phyloP scores from a whole-genome alignment of 2,797 vertebrate genomes.

The Glyptemys insculpta region DNA sequence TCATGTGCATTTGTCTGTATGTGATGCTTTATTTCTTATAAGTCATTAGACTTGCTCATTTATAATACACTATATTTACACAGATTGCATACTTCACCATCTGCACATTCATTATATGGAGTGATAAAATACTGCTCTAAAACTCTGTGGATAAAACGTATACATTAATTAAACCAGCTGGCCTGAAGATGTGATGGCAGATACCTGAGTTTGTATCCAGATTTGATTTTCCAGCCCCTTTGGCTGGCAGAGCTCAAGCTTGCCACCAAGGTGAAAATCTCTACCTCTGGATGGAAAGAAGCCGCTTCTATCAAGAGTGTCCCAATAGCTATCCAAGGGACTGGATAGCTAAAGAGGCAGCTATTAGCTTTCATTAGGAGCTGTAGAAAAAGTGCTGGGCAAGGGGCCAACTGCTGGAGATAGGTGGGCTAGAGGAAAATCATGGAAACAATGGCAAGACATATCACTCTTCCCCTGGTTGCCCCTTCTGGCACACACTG shows the following conservation, averaged over 20 bases:
- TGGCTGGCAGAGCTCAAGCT: background rate
- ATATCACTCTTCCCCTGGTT: background rate
- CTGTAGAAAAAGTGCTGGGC: background rate
- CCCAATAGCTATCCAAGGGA: slow-evolving; percentile 15
- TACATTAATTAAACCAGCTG: slow-evolving; percentile 4
- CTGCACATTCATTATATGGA: background rate
- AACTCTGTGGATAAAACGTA: background rate
- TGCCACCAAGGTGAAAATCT: background rate
- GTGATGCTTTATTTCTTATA: background rate
- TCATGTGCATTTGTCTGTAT: accelerated
- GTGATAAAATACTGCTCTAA: background rate
- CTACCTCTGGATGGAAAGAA: background rate
- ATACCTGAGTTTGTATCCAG: background rate
- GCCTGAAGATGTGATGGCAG: background rate
- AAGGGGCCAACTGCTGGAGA: background rate
- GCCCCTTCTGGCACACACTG: background rate
- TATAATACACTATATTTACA: background rate
- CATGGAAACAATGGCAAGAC: background rate
- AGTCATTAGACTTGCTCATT: background rate
- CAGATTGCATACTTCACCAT: background rate
- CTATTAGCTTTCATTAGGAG: slow-evolving; percentile 23
- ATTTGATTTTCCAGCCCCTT: background rate
- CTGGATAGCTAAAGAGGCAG: background rate
- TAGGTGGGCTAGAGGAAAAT: background rate
- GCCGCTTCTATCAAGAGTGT: background rate